phyloP scores from a whole-genome alignment of 2,797 vertebrate genomes.

The Ctenosaura bakeri region DNA sequence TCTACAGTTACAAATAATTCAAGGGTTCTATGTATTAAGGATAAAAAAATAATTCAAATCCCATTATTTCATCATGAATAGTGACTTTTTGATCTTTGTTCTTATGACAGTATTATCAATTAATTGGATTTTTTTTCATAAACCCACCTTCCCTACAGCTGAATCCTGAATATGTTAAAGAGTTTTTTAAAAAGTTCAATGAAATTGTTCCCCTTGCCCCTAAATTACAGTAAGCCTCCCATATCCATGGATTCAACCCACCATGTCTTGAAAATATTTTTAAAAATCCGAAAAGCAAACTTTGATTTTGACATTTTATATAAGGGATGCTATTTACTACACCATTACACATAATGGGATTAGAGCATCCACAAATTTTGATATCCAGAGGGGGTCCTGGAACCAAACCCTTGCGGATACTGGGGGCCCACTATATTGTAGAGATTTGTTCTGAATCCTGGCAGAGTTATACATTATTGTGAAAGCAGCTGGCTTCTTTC shows the following conservation, averaged over 20 bases:
- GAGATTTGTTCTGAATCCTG: conserved; percentile 41
- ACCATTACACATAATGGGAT: no score
- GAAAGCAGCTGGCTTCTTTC: conserved; percentile 16
- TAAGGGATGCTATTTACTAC: no score
- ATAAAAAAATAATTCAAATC: neutral
- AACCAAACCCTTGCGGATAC: no score
- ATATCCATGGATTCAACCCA: no score
- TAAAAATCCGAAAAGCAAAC: no score
- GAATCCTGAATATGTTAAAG: neutral
- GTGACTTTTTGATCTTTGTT: neutral
- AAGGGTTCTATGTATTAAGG: neutral
- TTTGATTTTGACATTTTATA: no score
- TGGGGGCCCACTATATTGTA: neutral
- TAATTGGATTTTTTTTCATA: neutral
- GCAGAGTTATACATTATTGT: neutral
- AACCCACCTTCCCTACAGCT: neutral
- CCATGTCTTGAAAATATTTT: no score
- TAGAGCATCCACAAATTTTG: no score
- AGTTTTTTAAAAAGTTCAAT: neutral
- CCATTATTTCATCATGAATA: neutral
- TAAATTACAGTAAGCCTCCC: neutral
- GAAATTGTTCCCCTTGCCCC: neutral
- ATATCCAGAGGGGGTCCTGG: no score
- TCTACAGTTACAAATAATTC: neutral
- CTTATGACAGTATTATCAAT: neutral